phyloP scores from a whole-genome alignment of 2,113 vertebrate genomes.

The Lanius collurio region DNA sequence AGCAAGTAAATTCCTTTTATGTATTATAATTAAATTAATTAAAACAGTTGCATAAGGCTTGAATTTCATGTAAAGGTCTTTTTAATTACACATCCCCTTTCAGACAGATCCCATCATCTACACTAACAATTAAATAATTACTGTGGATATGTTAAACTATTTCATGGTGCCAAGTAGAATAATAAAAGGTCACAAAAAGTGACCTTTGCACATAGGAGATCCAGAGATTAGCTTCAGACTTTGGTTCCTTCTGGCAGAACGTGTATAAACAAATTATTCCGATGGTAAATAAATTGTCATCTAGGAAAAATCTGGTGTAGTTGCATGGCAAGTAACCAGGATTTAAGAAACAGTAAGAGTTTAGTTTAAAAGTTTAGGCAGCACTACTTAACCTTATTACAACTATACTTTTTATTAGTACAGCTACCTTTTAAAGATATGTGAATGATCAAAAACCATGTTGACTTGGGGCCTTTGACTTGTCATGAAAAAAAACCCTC shows the following conservation, averaged over 20 bases:
- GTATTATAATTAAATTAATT: not conserved
- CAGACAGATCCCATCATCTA: not conserved
- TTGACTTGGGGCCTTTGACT: not conserved
- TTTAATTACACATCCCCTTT: not conserved
- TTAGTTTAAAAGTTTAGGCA: not conserved
- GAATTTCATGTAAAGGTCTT: not conserved
- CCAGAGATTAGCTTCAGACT: not conserved
- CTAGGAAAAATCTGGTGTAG: not conserved
- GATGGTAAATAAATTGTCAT: not conserved
- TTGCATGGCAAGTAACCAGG: not conserved
- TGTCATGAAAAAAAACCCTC: not conserved
- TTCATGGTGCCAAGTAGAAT: not conserved
- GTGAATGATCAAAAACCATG: not conserved
- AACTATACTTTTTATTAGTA: not conserved
- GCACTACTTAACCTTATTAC: not conserved
- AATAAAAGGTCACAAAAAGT: not conserved
- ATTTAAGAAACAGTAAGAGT: not conserved
- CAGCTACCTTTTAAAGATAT: not conserved
- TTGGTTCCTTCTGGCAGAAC: not conserved
- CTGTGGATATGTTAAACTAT: not conserved
- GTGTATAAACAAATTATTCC: not conserved
- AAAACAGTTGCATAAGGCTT: not conserved
- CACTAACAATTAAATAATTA: not conserved
- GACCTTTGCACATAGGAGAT: not conserved
- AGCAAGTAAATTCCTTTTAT: not conserved